phyloP scores from a whole-genome alignment of 2,797 vertebrate species.

The Euthynnus affinis region DNA sequence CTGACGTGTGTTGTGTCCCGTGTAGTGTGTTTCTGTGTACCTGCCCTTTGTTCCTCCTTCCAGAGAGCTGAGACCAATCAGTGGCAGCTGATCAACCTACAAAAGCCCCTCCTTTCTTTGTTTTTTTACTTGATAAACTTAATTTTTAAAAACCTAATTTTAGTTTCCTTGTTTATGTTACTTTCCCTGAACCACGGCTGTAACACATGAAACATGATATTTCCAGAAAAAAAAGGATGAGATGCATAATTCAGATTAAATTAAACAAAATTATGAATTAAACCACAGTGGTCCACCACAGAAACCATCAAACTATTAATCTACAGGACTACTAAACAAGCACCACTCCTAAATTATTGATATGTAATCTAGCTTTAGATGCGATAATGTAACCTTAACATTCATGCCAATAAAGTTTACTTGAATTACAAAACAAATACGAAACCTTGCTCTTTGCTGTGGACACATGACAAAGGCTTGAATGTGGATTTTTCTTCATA shows the following conservation, averaged over 20 bases:
- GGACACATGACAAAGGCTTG: neutral
- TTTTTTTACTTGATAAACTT: neutral
- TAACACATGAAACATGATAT: neutral
- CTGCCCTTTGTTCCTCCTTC: neutral
- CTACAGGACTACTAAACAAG: neutral
- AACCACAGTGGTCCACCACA: slow-evolving; percentile 5
- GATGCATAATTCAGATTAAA: neutral
- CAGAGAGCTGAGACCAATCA: no score
- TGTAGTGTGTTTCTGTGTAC: neutral
- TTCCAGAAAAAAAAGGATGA: neutral
- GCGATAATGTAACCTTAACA: no score
- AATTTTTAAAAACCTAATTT: no score
- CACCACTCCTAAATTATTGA: neutral
- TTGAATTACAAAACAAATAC: neutral
- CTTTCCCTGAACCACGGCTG: no score
- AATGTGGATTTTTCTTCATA: neutral
- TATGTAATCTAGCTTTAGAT: neutral
- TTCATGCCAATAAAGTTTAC: neutral
- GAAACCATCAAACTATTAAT: neutral
- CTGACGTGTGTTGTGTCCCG: neutral
- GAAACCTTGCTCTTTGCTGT: neutral
- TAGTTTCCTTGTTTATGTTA: no score
- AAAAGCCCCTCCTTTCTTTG: no score
- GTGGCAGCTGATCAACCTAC: no score
- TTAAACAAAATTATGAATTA: neutral